Evolutionary conservation across 2,113 vertebrate species (phyloP).

Genomic region (Trematomus loennbergii): DNA sequence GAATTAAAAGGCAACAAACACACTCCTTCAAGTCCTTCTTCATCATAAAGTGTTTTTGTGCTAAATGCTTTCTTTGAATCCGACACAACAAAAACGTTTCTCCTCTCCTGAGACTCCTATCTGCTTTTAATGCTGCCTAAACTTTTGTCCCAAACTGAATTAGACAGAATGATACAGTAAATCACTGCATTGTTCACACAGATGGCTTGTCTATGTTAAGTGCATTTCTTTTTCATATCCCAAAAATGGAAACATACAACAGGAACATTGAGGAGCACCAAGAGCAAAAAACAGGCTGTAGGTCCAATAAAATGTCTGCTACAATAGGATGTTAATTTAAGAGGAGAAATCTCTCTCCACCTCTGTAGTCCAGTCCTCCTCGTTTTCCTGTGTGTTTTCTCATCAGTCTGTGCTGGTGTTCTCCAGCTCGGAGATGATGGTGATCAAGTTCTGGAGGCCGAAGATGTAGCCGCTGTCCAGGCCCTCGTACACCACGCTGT

Average conservation of each 20-base stretch:
- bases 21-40: conserved; percentile 11
- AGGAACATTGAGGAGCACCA: conserved; percentile 56
- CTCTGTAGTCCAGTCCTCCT: conserved; percentile 23
- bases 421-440: conserved; percentile 97
- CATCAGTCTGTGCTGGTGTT: conserved; percentile 91
- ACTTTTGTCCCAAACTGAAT: conserved; percentile 22
- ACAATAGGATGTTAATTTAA: conserved; percentile 28
- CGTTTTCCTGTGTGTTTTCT: conserved; percentile 47
- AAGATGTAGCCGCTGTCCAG: conserved; percentile 97
- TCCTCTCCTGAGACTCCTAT: conserved; percentile 7
- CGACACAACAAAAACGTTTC: conserved; percentile 45
- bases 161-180: conserved; percentile 40
- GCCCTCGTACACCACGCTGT: conserved; percentile 95
- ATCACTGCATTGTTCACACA: conserved; percentile 50
- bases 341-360: conserved; percentile 16
- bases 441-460: conserved; percentile 97
- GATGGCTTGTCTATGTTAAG: conserved; percentile 31
- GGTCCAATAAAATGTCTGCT: conserved; percentile 30
- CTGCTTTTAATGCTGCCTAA: conserved; percentile 30
- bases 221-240: conserved; percentile 43
- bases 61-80: conserved; percentile 73
- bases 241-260: conserved; percentile 32
- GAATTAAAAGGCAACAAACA: conserved; percentile 39
- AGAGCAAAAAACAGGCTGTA: conserved; percentile 48
- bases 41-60: conserved; percentile 40